Conservation (phyloP, 2,113 vertebrate genomes). For the Carassius carassius region DNA sequence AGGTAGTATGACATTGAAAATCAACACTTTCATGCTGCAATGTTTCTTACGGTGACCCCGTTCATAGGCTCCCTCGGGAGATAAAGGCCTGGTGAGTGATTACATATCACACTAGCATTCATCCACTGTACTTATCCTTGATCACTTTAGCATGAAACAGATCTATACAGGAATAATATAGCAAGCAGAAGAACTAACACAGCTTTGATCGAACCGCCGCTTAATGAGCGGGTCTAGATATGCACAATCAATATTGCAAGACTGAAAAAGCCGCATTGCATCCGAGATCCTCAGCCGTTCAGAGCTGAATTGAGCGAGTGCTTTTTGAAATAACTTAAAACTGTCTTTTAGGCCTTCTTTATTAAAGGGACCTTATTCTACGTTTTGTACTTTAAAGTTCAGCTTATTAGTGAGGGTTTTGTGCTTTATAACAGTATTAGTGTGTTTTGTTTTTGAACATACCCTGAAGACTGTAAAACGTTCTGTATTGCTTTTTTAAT, state of each 20-base stretch:
- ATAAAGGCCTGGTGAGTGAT: conserved; percentile 42
- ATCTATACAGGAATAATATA: conserved; percentile 54
- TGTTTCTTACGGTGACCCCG: neutral
- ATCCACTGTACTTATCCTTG: conserved; percentile 53
- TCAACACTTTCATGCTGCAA: neutral
- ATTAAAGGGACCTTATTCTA: neutral
- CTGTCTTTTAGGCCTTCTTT: neutral
- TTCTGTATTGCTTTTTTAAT: neutral
- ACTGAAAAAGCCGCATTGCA: neutral
- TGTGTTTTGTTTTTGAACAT: neutral
- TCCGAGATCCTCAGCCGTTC: conserved; percentile 20
- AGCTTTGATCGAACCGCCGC: conserved; percentile 46
- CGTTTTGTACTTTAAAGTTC: neutral
- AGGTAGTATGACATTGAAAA: conserved; percentile 17
- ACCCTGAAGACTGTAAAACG: neutral
- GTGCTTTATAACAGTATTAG: neutral
- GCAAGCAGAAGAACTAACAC: conserved; percentile 45
- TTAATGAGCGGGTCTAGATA: conserved; percentile 46
- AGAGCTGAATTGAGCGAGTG: neutral
- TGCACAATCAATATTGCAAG: conserved; percentile 42
- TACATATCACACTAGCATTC: conserved; percentile 42
- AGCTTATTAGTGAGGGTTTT: neutral
- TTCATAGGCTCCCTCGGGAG: conserved; percentile 4
- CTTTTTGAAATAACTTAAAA: neutral
- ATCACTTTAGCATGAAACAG: conserved; percentile 57